Percentiles rank a stretch among this genome's conserved stretches.
Evolutionary conservation across 2,888 invertebrate genomes (phyloP).

Genomic region (Tipula confusa): DNA sequence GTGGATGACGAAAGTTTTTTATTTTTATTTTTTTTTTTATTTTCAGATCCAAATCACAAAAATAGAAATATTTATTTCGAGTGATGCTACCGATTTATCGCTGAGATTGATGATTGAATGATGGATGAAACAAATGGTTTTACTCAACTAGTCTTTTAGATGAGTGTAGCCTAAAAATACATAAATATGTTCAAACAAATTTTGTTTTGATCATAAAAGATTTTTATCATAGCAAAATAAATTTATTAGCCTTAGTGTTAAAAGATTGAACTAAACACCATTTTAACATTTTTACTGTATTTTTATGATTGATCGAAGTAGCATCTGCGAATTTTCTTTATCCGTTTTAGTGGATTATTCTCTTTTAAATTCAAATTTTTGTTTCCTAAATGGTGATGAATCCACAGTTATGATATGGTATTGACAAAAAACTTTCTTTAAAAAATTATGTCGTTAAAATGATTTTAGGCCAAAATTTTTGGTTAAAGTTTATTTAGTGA

Average conservation of each 20-base stretch:
- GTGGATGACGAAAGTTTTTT: neutral
- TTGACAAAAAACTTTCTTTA: no score
- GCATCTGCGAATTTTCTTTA: no score
- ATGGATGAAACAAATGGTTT: conserved; percentile 1
- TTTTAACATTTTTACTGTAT: no score
- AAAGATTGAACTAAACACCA: neutral
- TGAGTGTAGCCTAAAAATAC: neutral
- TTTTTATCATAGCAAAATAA: neutral
- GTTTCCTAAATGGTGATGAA: no score
- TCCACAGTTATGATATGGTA: no score
- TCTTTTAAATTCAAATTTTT: no score
- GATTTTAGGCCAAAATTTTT: no score
- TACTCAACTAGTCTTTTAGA: neutral
- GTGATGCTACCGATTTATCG: neutral
- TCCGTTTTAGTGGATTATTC: no score
- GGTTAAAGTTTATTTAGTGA: no score
- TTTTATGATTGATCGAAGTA: no score
- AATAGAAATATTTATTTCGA: neutral
- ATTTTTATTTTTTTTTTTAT: no score
- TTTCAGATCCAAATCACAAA: neutral
- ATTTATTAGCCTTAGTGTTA: neutral
- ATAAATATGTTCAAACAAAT: neutral
- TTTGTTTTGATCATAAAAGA: neutral
- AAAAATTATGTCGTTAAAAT: no score
- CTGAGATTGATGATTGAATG: neutral